Evolutionary conservation across 2,888 invertebrate genomes (phyloP), one percentile per base, ranked within the genome.

Genomic region (Hedya salicella): DNA sequence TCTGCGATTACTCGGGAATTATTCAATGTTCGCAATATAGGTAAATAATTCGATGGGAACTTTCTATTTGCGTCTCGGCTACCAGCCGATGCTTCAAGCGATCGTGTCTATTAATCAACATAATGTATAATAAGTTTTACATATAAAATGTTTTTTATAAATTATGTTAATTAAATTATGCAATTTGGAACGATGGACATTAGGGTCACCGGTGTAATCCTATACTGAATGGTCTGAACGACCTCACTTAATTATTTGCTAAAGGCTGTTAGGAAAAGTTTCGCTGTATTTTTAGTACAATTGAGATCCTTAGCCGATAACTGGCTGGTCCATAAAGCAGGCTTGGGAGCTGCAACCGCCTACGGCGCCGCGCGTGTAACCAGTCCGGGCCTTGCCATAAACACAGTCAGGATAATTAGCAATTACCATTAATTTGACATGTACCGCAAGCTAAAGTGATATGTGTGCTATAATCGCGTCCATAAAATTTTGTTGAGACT

Each of bases 1-100:
- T 87, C 86, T 83, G 73, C 80, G 81, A 87, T 88, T 85, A 87
- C 86, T 85, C 79, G 79, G 79, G 82, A 83, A 67, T 69, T 69
- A 67, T 67, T 64, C 63, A 61, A 69, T 62, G 42, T 62, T 57
- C 36, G 39, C 42, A 61, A 66, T 65, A 60, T 65, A 49, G 54
- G 48, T 32, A 65, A 59, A 36, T 59, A 46, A 57, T 57, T 50
- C 46, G 39, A 46, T 39, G 48, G 46, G 25, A 59, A 53, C 52
- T 62, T 53, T 63, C 59, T 57, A 57, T 67, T 57, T 53, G 59
- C 40, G 21, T 32, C 57, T 42, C 64, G 50, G 25, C 61, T 52
- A 32, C 25, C 14, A 52, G 52, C 52, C 46, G n/a, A 59, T 59
- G 44, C 44, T 59, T 39, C 17, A 52, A 62, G 36, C 50, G 19